Percentiles rank a stretch among this genome's conserved stretches.
Evolutionary conservation across 2,113 vertebrate species (phyloP).

Genomic region (Passer domesticus): DNA sequence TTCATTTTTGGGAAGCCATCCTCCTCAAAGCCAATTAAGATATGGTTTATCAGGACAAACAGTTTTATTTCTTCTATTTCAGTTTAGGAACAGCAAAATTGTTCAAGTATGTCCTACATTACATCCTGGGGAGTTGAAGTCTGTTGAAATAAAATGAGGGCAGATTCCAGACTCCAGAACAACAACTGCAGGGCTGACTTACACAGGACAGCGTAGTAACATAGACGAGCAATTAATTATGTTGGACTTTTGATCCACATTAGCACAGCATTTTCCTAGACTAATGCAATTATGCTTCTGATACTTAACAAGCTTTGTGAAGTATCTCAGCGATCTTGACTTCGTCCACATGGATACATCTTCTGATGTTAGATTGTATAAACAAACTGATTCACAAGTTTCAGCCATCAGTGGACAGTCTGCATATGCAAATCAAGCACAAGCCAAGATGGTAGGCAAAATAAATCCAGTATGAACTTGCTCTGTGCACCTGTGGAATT

Average conservation of each 20-base stretch:
- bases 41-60: not conserved
- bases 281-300: not conserved
- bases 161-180: not conserved
- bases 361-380: not conserved
- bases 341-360: not conserved
- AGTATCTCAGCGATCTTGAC: not conserved
- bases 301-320: not conserved
- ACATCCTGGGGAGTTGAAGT: not conserved
- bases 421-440: not conserved
- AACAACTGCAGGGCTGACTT: not conserved
- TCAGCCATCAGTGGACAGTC: not conserved
- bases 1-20: not conserved
- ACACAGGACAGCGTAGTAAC: not conserved
- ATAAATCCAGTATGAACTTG: conserved; percentile 32
- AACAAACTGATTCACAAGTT: not conserved
- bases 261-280: not conserved
- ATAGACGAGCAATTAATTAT: not conserved
- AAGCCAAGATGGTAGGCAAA: not conserved
- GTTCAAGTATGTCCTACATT: not conserved
- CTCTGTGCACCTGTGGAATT: conserved; percentile 37
- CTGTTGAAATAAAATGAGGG: not conserved
- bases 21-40: not conserved
- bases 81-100: not conserved
- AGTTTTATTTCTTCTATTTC: not conserved
- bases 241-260: not conserved